Base-by-base conservation (phyloP, 2,888 invertebrate genomes). In the Falcaria lacertinaria region DNA sequence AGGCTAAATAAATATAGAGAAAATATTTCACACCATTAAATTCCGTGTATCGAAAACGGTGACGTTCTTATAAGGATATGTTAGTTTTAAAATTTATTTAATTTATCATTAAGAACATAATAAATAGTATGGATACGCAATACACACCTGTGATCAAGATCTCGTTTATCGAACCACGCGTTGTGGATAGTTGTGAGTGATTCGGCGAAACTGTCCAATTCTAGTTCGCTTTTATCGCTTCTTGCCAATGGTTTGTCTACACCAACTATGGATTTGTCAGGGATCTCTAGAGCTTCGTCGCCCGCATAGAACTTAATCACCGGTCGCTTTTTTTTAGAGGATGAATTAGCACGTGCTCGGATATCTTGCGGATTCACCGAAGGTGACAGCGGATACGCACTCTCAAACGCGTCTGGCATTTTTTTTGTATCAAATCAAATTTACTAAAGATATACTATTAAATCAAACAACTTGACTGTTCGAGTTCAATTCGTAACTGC, bases 361-460 rank as follows among this genome's bases (percentile, higher is more conserved):
- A 92, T 83, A 33, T 90, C 86, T 74, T 89, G 79, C 33, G 90
- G 85, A 37, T 83, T 88, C 41, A 91, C 65, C 17, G 82, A 62
- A 17, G 90, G 89, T 41, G 83, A 73, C 46, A 91, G 71, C 16
- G 92, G 92, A 69, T 92, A 91, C 33, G 88, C 79, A 59, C 81
- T 83, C 67, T 92, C 91, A 58, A 91, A 91, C 34, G 74, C 77
- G 74, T 92, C 91, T 34, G 92, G 92, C 92, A 92, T 92, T 65
- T 65, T 74, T 11, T 40, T 47, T 46, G 41, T 43, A 40, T 41
- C 43, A n/a, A n/a, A n/a, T 11, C 11, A 11, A 2, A 11, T 28
- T 11, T 3, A 28, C 2, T 11, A 11, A 2, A 28, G 11, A 28
- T 2, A 11, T 48, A 34, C 40, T 40, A 43, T 15, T 38, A 46